Percentiles rank a stretch among this genome's conserved stretches.
Evolutionary conservation across 2,113 vertebrate species (phyloP).

Genomic region (Pontoporia blainvillei): DNA sequence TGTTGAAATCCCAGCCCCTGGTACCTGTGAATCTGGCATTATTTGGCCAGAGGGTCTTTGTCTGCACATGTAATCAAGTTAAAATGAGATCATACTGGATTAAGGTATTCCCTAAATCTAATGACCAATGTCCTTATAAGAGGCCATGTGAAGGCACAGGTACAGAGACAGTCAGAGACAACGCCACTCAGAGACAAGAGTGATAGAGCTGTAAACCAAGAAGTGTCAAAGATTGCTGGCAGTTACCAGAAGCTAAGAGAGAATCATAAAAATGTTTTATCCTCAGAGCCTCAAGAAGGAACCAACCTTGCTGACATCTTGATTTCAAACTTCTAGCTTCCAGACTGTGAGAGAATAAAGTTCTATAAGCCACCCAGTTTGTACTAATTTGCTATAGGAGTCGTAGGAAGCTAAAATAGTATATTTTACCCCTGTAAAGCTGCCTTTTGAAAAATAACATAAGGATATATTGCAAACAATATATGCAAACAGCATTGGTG

Average conservation of each 20-base stretch:
- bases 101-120: neutral
- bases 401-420: neutral
- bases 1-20: neutral
- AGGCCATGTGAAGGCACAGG: neutral
- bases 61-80: neutral
- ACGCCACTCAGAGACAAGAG: neutral
- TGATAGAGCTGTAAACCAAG: rapidly evolving
- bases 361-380: neutral
- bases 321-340: neutral
- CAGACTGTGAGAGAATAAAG: neutral
- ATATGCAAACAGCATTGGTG: neutral
- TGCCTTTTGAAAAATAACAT: neutral
- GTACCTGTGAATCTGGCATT: neutral
- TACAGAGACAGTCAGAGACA: neutral
- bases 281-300: neutral
- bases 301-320: neutral
- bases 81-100: neutral
- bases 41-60: neutral
- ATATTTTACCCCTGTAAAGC: neutral
- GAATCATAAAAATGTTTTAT: neutral
- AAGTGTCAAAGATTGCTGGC: neutral
- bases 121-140: neutral
- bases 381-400: neutral
- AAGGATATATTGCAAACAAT: neutral
- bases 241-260: neutral